phyloP scores from a whole-genome alignment of 2,797 vertebrate genomes.

The Labroides dimidiatus region DNA sequence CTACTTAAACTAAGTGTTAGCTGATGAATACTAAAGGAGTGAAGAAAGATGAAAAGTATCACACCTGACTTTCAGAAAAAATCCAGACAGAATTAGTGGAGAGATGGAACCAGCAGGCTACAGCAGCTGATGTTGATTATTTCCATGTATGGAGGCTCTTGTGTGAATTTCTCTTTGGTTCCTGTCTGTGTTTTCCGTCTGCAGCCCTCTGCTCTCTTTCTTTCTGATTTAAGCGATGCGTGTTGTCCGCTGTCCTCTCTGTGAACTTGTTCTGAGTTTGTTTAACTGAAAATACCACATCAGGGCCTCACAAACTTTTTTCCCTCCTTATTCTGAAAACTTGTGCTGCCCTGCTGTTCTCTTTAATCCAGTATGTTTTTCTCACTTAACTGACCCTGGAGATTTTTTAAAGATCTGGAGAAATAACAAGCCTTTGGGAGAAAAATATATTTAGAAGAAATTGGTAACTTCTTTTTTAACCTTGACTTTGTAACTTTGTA shows the following conservation, averaged over 20 bases:
- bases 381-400: constrained; percentile 22
- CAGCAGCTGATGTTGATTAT: constrained; percentile 35
- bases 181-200: constrained; percentile 31
- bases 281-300: constrained; percentile 44
- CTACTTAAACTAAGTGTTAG: background rate
- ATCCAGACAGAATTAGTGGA: background rate
- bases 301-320: constrained; percentile 30
- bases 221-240: constrained; percentile 59
- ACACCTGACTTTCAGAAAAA: background rate
- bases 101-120: background rate
- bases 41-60: background rate
- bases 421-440: constrained; percentile 35
- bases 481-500: constrained; percentile 31
- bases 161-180: constrained; percentile 40
- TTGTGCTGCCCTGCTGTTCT: constrained; percentile 14
- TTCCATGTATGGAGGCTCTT: constrained; percentile 23
- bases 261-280: constrained; percentile 43
- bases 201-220: constrained; percentile 20
- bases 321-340: constrained; percentile 11
- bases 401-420: constrained; percentile 21
- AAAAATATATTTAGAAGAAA: constrained; percentile 50
- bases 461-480: constrained; percentile 17
- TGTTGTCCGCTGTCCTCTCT: constrained; percentile 55
- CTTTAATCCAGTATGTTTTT: constrained; percentile 34
- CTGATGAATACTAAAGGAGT: background rate